phyloP scores from a whole-genome alignment of 2,797 vertebrate genomes.

The Tiaroga cobitis region DNA sequence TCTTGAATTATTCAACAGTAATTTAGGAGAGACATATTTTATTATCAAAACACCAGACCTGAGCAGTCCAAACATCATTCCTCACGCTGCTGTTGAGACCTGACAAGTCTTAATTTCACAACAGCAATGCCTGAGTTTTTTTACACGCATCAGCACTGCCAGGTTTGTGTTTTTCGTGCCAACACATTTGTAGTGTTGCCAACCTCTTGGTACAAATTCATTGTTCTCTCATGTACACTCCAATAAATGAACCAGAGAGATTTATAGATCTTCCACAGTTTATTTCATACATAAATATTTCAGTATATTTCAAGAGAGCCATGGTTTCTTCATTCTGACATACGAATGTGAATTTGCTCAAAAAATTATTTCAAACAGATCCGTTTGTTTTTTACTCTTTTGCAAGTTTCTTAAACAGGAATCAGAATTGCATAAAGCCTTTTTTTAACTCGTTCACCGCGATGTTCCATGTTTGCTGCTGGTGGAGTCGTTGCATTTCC shows the following conservation, averaged over 20 bases:
- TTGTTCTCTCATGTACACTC: constrained; percentile 26
- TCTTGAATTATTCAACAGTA: neutral
- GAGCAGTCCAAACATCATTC: constrained; percentile 3
- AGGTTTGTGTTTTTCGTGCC: constrained; percentile 23
- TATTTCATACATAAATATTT: neutral
- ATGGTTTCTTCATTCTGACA: constrained; percentile 11
- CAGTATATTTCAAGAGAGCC: constrained; percentile 2
- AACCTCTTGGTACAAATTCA: constrained; percentile 15
- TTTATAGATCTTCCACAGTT: constrained; percentile 2
- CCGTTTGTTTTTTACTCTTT: neutral
- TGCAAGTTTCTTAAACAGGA: neutral
- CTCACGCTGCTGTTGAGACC: constrained; percentile 14
- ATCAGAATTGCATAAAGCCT: neutral
- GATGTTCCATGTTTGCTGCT: constrained; percentile 33
- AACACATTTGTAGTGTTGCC: constrained; percentile 30
- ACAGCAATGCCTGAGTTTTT: constrained; percentile 39
- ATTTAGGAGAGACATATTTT: neutral
- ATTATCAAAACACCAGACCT: constrained; percentile 19
- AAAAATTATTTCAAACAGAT: constrained; percentile 10
- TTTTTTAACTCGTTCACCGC: constrained; percentile 63
- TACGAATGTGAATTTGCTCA: constrained; percentile 35
- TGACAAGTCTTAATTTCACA: neutral
- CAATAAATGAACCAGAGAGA: constrained; percentile 26
- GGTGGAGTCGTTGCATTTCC: constrained; percentile 14
- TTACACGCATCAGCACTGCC: constrained; percentile 34